Evolutionary conservation across 2,888 invertebrate genomes (phyloP), one percentile per base, ranked within the genome.

Genomic region (Hanleya hanleyi): DNA sequence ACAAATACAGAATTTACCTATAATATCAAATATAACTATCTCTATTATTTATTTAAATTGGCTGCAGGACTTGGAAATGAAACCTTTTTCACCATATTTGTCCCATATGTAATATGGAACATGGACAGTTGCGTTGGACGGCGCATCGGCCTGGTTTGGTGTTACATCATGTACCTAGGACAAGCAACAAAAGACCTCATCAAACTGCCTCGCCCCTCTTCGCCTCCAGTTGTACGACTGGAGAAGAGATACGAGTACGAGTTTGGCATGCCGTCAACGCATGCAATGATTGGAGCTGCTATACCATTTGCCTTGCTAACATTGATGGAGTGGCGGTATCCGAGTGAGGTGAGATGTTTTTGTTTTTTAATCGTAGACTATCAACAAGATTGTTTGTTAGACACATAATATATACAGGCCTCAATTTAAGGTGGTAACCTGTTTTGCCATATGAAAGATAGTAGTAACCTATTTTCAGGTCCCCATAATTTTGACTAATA

Each of bases 51-150:
- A 76, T 97, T 97, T 90, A 91, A 94, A 29, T 92, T 97, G 87
- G 97, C 96, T 26, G 96, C 97, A 0, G 94, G 95, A 76, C 91
- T 97, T 36, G 97, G 97, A 0, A 96, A 97, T 91, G 97, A 97
- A 91, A 92, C 95, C 77, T 97, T 97, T 90, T 97, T 97, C 91
- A 94, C 95, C 0, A 93, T 94, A n/a, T 96, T 97, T 87, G 96
- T 97, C 86, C 96, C 97, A 0, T 96, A 96, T 90, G 96, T 96
- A 95, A 95, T 96, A 88, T 97, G 97, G 97, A 97, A 97, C 91
- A 93, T 97, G 73, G 97, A 97, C 91, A 95, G 95, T 29, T 95
- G 94, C 36, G 95, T 97, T 1, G 95, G 96, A 18, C 92, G 97
- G 81, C 92, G 96, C 89, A 94, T 97, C 32, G 82, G 85, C 47